A percentile compares a stretch with the other conserved stretches of the same genome.
These are phyloP conservation scores for Xestia c-nigrum DNA, from an alignment of 2,888 invertebrate genomes.

Conservation along the genomic window DNA sequence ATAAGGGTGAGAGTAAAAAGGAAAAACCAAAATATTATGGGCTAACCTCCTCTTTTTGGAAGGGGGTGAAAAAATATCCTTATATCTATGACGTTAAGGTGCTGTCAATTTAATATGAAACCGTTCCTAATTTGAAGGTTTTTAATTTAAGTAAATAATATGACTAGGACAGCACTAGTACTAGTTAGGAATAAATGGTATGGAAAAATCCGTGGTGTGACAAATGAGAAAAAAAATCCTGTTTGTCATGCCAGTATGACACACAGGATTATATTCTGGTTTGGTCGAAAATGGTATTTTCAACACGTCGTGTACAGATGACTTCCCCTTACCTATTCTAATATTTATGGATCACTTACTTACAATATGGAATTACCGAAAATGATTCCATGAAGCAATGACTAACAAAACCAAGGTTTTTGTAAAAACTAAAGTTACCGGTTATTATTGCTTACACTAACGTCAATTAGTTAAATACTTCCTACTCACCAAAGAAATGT, in stretches of 20 bases:
- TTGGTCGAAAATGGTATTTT: not conserved
- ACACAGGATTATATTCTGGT: no score
- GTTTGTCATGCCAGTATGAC: no score
- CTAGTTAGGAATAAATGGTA: no score
- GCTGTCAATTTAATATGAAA: not conserved
- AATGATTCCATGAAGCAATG: not conserved
- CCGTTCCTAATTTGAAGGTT: no score
- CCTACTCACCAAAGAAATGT: not conserved
- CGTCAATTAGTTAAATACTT: not conserved
- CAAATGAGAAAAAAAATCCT: no score
- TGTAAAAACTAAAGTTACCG: not conserved
- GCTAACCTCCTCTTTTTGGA: no score
- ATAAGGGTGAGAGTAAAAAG: no score
- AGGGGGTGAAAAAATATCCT: not conserved
- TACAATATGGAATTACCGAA: not conserved
- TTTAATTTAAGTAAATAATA: no score
- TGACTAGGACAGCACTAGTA: no score
- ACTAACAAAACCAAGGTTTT: not conserved
- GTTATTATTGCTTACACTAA: not conserved
- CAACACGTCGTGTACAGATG: not conserved
- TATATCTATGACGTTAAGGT: not conserved
- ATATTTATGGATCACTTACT: not conserved
- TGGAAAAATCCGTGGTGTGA: no score
- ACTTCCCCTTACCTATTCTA: not conserved
- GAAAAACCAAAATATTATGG: no score